These are phyloP conservation scores for Ips typographus DNA, from an alignment of 1,140 invertebrate species.

Conservation along the genomic window DNA sequence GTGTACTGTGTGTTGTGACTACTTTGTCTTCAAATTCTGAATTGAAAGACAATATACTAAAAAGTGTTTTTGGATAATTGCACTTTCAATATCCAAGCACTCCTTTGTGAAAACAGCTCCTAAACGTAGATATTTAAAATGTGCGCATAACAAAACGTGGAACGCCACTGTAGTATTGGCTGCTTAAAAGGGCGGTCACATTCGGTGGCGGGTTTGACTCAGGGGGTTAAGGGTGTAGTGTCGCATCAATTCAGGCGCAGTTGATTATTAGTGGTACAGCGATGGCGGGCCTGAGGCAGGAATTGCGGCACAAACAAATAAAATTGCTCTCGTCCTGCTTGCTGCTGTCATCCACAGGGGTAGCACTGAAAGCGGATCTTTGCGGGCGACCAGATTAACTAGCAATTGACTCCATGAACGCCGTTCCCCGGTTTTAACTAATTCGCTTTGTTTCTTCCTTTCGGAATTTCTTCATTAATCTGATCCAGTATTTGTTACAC, in stretches of 20 bases:
- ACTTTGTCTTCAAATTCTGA: too few relatives aligned
- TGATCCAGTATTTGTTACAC: too few relatives aligned
- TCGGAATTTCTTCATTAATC: too few relatives aligned
- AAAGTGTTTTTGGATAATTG: too few relatives aligned
- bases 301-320: constrained; percentile 29
- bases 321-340: constrained; percentile 30
- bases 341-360: constrained; percentile 18
- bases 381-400: constrained; percentile 29
- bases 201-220: constrained; percentile 36
- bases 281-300: constrained; percentile 20
- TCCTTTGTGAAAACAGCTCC: too few relatives aligned
- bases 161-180: constrained; percentile 21
- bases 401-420: constrained; percentile 18
- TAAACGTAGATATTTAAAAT: too few relatives aligned
- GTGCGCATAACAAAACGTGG: neutral
- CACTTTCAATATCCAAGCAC: too few relatives aligned
- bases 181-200: constrained; percentile 30
- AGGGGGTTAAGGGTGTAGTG: constrained; percentile 30
- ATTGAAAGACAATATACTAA: too few relatives aligned
- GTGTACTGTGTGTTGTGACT: too few relatives aligned
- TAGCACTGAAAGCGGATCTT: constrained; percentile 21
- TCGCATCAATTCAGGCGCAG: constrained; percentile 36
- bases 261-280: constrained; percentile 34
- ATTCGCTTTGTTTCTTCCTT: constrained; percentile 28
- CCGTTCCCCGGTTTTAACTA: constrained; percentile 13